phyloP scores from a whole-genome alignment of 2,113 vertebrate species.

The Mesitornis unicolor region DNA sequence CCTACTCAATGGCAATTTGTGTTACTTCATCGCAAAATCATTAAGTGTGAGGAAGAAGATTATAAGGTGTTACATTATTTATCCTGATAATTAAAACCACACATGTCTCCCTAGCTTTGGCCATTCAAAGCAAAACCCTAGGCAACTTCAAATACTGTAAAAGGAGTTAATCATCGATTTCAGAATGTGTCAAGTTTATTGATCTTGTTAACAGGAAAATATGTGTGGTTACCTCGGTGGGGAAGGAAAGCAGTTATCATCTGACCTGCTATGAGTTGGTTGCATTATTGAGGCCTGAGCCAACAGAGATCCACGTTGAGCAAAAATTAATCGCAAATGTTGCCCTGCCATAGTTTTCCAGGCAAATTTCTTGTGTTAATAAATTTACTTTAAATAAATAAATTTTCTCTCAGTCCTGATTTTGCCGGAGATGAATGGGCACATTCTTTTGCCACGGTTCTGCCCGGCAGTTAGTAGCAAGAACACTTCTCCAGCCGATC shows the following conservation, averaged over 20 bases:
- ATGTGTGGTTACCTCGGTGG: slow-evolving; percentile 49
- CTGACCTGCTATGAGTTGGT: background rate
- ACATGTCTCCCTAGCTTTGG: background rate
- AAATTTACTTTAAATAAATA: background rate
- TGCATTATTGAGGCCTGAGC: background rate
- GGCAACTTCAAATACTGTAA: slow-evolving; percentile 60
- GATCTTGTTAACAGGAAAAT: slow-evolving; percentile 75
- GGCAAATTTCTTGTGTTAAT: background rate
- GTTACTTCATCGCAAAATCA: slow-evolving; percentile 33
- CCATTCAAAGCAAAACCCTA: slow-evolving; percentile 37
- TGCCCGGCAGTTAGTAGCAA: background rate
- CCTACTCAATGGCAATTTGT: background rate
- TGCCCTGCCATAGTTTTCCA: background rate
- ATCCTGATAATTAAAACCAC: slow-evolving; percentile 71
- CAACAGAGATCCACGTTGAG: background rate
- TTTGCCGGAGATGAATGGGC: background rate
- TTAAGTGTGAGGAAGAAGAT: slow-evolving; percentile 37
- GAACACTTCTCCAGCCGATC: background rate
- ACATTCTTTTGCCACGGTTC: background rate
- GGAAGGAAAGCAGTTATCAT: slow-evolving; percentile 30
- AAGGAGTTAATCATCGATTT: slow-evolving; percentile 73
- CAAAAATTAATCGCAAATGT: background rate
- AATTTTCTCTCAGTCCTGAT: background rate
- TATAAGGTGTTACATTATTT: slow-evolving; percentile 73
- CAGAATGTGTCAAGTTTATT: slow-evolving; percentile 78